phyloP scores from a whole-genome alignment of 2,797 vertebrate species.

The Tokudaia tokunoshimensis region DNA sequence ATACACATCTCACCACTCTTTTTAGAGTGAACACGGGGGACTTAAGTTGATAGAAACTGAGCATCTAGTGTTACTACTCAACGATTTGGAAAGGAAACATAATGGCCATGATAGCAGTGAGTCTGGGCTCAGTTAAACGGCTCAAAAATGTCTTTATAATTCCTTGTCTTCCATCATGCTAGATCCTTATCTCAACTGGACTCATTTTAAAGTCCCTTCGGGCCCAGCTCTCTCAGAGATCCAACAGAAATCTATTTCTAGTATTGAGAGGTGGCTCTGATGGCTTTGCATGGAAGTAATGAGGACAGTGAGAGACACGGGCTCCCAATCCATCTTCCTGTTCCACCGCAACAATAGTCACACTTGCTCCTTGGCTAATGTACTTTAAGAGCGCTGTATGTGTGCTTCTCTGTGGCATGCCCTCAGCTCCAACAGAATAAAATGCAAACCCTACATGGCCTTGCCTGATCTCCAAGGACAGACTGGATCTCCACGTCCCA shows the following conservation, averaged over 20 bases:
- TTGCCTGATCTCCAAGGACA: not conserved
- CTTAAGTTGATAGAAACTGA: not conserved
- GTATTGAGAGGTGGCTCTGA: not conserved
- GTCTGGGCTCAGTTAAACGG: not conserved
- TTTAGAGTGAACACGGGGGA: not conserved
- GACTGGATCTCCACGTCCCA: not conserved
- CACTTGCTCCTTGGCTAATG: not conserved
- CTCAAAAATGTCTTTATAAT: not conserved
- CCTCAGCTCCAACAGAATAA: not conserved
- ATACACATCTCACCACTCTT: not conserved
- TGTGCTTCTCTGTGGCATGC: not conserved
- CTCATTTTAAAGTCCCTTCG: not conserved
- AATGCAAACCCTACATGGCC: not conserved
- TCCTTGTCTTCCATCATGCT: not conserved
- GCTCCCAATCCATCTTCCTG: not conserved
- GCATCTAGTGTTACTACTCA: not conserved
- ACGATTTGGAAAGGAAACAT: conserved; percentile 6
- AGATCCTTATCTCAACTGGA: not conserved
- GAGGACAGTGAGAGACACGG: not conserved
- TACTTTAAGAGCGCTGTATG: not conserved
- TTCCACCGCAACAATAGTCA: not conserved
- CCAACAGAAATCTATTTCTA: not conserved
- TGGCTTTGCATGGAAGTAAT: not conserved
- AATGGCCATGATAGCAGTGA: not conserved
- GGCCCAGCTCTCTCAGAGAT: not conserved